phyloP scores from a whole-genome alignment of 2,888 invertebrate genomes.

The Caenorhabditis sp. region DNA sequence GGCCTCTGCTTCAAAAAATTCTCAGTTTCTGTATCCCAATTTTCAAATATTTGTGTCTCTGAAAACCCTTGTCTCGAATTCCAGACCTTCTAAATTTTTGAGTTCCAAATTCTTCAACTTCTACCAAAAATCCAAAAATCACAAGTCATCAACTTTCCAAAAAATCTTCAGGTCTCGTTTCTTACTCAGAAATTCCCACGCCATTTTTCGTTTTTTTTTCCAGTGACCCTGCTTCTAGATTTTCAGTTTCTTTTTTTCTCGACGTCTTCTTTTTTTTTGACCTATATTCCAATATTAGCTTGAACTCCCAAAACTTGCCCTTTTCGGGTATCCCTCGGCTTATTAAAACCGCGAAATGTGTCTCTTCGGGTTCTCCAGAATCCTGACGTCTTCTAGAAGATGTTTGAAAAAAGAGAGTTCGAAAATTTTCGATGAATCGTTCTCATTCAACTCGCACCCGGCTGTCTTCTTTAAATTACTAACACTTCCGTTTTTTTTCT shows the following conservation, averaged over 20 bases:
- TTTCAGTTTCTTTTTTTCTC: not conserved
- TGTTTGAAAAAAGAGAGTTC: too few species aligned
- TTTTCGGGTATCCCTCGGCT: not conserved
- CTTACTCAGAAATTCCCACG: conserved; percentile 4
- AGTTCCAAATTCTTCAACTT: not conserved
- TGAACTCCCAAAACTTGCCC: not conserved
- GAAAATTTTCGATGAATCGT: too few species aligned
- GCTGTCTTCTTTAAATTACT: too few species aligned
- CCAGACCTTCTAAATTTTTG: not conserved
- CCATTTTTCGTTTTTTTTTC: not conserved
- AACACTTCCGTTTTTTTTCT: too few species aligned
- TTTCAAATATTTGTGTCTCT: too few species aligned
- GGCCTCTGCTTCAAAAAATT: too few species aligned
- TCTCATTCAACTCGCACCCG: too few species aligned
- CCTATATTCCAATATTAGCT: not conserved
- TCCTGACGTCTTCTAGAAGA: not conserved
- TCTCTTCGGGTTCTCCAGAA: not conserved
- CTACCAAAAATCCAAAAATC: not conserved
- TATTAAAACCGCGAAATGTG: not conserved
- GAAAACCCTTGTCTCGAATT: too few species aligned
- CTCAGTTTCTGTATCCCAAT: too few species aligned
- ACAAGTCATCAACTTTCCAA: not conserved
- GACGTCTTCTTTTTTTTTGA: too few species aligned
- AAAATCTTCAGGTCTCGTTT: not conserved
- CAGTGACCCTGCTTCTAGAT: too few species aligned